Evolutionary conservation across 2,888 invertebrate species (phyloP), one percentile per base, ranked within the genome.

Genomic region (Nematopogon swammerdamellus): DNA sequence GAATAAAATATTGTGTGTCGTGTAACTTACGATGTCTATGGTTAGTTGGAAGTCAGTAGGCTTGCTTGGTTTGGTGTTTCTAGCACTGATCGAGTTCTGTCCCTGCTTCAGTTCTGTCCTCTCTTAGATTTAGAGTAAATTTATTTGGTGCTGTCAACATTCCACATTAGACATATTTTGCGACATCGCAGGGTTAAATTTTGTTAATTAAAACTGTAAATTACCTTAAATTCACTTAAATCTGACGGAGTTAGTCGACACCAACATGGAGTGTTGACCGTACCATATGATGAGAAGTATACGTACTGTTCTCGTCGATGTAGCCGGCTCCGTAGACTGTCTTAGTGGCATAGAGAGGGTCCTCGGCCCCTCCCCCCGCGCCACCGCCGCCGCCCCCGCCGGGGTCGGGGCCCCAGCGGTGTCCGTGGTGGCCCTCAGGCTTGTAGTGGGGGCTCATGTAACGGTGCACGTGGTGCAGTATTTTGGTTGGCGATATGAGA

Each of bases 291-390:
- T 51, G 50, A 53, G 51, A 54, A 50, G 52, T 47, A 52, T 80
- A 80, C 80, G 70, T 80, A 80, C 80, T 80, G 69, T 75, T 74
- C 58, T 79, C 80, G 65, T 80, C 80, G 63, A 74, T 77, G 69
- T 80, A 77, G 72, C 76, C 79, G 46, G 69, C 65, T 49, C 80
- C 79, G 66, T 77, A 79, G 71, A 80, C 76, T 19, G 83, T 84
- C 70, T 82, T 82, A 65, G 84, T 82, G 46, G 81, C 77, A 59
- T 76, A 76, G 51, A 77, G 65, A 30, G 80, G 73, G 53, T 77
- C 79, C 59, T 77, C 76, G 54, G 76, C 72, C 58, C 76, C 80
- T 44, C 56, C 80, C 66, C 75, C 82, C 54, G 70, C 81, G 67
- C 73, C 77, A 64, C 76, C 75, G 60, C 70, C 72, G 80, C 71